Percentiles rank a stretch among this genome's conserved stretches.
Evolutionary conservation across 2,888 invertebrate species (phyloP).

Genomic region (Sturmia bella): DNA sequence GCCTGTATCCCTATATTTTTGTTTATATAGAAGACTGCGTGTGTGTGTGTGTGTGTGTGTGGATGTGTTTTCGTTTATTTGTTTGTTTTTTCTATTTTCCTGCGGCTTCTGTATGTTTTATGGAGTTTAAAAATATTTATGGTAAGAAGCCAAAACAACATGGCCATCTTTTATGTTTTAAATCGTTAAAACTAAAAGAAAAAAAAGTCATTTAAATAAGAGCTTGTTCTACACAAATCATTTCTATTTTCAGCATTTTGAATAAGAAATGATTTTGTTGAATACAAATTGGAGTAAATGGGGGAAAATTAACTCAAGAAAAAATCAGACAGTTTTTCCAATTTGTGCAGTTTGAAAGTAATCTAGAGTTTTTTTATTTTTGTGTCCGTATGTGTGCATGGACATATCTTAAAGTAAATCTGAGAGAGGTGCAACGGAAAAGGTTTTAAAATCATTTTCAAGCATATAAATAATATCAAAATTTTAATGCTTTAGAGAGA

Average conservation of each 20-base stretch:
- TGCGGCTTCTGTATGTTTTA: slow-evolving; percentile 39
- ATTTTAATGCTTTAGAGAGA: too few species aligned
- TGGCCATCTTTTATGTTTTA: slow-evolving; percentile 62
- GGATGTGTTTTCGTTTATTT: slow-evolving; percentile 14
- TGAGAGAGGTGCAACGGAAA: too few species aligned
- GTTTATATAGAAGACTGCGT: slow-evolving; percentile 58
- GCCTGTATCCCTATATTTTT: slow-evolving; percentile 14
- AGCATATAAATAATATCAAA: too few species aligned
- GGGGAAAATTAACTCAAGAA: slow-evolving; percentile 14
- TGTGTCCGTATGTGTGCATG: not conserved
- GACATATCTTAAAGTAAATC: too few species aligned
- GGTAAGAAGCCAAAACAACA: slow-evolving; percentile 65
- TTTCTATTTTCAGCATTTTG: slow-evolving; percentile 53
- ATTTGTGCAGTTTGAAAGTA: slow-evolving; percentile 28
- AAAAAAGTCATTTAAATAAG: slow-evolving; percentile 49
- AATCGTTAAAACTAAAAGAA: slow-evolving; percentile 12
- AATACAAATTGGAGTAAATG: slow-evolving; percentile 40
- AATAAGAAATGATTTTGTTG: slow-evolving; percentile 25
- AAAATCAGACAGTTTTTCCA: slow-evolving; percentile 28
- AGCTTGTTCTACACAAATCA: slow-evolving; percentile 44
- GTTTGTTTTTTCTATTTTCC: slow-evolving; percentile 45
- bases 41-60: not conserved
- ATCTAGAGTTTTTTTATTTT: not conserved
- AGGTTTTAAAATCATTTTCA: too few species aligned
- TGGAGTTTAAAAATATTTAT: slow-evolving; percentile 70